Evolutionary conservation across 1,140 invertebrate genomes (phyloP).

Genomic region (Lithobius niger): DNA sequence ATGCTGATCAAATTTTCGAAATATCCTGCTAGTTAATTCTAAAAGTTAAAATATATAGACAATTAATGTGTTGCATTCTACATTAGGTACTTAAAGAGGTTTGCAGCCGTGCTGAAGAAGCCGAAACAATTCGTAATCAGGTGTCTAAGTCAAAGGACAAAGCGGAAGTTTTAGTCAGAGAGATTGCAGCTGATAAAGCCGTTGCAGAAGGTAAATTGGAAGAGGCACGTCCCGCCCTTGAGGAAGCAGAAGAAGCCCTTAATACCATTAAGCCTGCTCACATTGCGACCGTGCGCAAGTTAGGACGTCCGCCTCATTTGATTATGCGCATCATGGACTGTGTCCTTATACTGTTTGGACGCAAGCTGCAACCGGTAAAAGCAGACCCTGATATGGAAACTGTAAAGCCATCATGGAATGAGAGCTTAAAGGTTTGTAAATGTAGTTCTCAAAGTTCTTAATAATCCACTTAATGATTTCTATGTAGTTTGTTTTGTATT

Average conservation of each 20-base stretch:
- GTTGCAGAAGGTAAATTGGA: constrained; percentile 81
- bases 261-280: constrained; percentile 95
- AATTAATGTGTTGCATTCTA: neutral
- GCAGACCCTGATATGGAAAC: constrained; percentile 64
- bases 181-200: constrained; percentile 80
- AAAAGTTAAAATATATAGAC: no score
- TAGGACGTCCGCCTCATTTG: constrained; percentile 84
- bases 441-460: no score
- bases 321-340: constrained; percentile 98
- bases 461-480: no score
- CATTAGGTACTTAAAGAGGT: constrained; percentile 60
- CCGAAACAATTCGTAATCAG: constrained; percentile 88
- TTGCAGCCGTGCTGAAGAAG: constrained; percentile 79
- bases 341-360: constrained; percentile 82
- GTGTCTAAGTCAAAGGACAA: constrained; percentile 91
- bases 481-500: neutral
- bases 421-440: constrained; percentile 71
- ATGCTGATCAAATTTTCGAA: no score
- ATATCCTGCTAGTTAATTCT: no score
- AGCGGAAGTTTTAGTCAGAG: constrained; percentile 76
- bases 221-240: constrained; percentile 75
- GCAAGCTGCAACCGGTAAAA: constrained; percentile 63
- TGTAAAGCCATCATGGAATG: constrained; percentile 87
- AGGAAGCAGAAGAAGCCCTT: constrained; percentile 86
- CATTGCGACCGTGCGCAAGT: constrained; percentile 87